A percentile compares a stretch with the other conserved stretches of the same genome.
phyloP scores from a whole-genome alignment of 2,888 invertebrate genomes.

The Rhopalosiphum nymphaeae region DNA sequence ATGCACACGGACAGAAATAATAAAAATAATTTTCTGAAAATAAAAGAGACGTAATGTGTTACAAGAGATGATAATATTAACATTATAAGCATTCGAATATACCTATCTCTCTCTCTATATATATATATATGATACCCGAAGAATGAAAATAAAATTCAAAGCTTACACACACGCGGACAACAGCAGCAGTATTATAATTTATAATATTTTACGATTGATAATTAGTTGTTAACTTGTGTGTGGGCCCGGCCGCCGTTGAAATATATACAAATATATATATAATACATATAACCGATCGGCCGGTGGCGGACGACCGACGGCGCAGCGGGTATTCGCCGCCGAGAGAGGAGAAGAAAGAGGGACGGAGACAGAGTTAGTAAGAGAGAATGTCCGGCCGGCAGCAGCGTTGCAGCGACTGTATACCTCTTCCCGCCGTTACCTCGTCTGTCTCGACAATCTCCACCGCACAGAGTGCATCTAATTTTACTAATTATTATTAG shows the following conservation, averaged over 20 bases:
- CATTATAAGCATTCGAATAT: no score
- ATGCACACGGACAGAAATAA: neutral
- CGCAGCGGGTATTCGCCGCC: constrained; percentile 53
- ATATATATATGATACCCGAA: neutral
- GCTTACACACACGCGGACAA: neutral
- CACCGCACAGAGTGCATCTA: neutral
- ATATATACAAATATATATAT: neutral
- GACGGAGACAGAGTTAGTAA: neutral
- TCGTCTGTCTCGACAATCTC: neutral
- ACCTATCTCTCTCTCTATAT: no score
- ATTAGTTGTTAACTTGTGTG: constrained; percentile 63
- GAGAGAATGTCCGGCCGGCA: neutral
- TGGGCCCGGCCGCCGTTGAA: constrained; percentile 43
- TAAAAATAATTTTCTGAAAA: neutral
- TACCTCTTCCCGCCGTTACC: neutral
- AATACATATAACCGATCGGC: neutral
- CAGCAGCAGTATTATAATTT: neutral
- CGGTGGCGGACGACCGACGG: neutral
- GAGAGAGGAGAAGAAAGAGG: neutral
- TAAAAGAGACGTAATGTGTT: neutral
- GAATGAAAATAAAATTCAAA: neutral
- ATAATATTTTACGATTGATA: constrained; percentile 44
- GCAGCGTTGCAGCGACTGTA: neutral
- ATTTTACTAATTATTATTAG: neutral
- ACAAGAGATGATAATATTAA: neutral